Conservation (phyloP, 2,113 vertebrate genomes). For the Lathamus discolor region DNA sequence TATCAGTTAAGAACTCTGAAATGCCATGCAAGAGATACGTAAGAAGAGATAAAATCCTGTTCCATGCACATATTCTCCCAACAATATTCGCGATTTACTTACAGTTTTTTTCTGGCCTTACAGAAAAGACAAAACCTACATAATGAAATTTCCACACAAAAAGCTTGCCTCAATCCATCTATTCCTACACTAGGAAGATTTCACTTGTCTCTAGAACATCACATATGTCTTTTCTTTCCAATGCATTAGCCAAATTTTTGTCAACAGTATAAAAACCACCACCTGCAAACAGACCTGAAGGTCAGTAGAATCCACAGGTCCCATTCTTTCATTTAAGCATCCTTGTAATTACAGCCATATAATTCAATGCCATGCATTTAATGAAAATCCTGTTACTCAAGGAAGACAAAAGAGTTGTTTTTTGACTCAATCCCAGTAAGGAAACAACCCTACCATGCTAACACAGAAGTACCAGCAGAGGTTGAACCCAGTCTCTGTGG, state of each 20-base stretch:
- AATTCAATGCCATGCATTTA: not conserved
- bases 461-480: not conserved
- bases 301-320: not conserved
- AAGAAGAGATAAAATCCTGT: not conserved
- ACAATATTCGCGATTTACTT: not conserved
- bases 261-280: not conserved
- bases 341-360: not conserved
- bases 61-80: fast-evolving
- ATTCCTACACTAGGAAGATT: not conserved
- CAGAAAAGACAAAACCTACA: not conserved
- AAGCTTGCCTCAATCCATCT: not conserved
- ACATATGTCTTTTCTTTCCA: not conserved
- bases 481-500: not conserved
- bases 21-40: not conserved
- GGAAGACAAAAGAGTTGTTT: not conserved
- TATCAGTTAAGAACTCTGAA: not conserved
- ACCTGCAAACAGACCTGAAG: not conserved
- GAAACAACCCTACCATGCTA: not conserved
- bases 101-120: not conserved
- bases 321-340: not conserved
- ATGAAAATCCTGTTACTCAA: not conserved
- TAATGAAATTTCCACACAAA: not conserved
- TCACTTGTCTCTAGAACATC: not conserved
- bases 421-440: not conserved
- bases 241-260: not conserved